These are phyloP conservation scores for Melipona beecheii DNA, from an alignment of 2,888 invertebrate species.

Conservation along the genomic window DNA sequence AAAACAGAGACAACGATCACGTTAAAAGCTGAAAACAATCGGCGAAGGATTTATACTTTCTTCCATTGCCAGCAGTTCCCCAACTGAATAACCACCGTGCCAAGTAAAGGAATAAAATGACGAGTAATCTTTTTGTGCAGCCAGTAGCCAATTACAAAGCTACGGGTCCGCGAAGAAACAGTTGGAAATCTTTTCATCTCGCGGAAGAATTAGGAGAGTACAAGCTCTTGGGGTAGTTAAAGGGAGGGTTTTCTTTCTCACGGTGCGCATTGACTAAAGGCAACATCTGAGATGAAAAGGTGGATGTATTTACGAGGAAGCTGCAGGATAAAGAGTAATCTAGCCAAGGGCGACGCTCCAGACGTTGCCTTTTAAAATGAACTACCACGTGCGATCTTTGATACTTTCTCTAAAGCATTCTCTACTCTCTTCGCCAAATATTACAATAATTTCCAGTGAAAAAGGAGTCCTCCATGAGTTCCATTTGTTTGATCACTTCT, in stretches of 20 bases:
- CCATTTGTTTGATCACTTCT: background rate
- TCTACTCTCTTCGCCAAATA: background rate
- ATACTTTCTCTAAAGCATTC: slow-evolving; percentile 32
- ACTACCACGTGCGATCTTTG: slow-evolving; percentile 33
- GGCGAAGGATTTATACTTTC: background rate
- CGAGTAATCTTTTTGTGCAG: background rate
- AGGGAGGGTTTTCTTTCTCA: slow-evolving; percentile 25
- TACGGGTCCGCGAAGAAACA: slow-evolving; percentile 2
- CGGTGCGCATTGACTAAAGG: slow-evolving; percentile 19
- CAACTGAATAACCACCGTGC: background rate
- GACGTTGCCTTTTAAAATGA: slow-evolving; percentile 51
- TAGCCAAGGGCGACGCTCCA: slow-evolving; percentile 52
- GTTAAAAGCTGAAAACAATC: background rate
- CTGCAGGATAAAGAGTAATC: slow-evolving; percentile 48
- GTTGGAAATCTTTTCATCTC: slow-evolving; percentile 25
- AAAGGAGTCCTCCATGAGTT: background rate
- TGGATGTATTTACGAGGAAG: slow-evolving; percentile 56
- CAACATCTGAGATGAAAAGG: slow-evolving; percentile 53
- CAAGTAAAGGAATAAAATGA: background rate
- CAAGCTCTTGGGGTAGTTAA: slow-evolving; percentile 21
- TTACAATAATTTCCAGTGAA: background rate
- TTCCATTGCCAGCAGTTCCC: background rate
- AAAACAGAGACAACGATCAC: slow-evolving; percentile 78
- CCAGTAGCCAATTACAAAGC: background rate
- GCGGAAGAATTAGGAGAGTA: slow-evolving; percentile 38